Conservation (phyloP, 2,888 invertebrate genomes). For the Stenodera caucasica region DNA sequence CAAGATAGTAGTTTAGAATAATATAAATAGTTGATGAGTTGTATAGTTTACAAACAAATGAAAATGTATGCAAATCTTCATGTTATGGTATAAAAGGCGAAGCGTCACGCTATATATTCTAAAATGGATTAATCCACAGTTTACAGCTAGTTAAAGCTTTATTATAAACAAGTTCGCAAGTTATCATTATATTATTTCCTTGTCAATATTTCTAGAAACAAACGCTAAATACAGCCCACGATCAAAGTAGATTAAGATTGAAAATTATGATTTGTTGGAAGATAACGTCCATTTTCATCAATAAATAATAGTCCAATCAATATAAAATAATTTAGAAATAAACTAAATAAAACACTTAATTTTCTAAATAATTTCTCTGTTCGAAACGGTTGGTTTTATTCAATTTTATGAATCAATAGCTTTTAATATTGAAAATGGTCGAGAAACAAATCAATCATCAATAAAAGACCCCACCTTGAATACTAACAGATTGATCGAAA, state of each 20-base stretch:
- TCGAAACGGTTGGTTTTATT: no score
- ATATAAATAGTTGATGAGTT: neutral
- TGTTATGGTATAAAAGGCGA: neutral
- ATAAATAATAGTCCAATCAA: no score
- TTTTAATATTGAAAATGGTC: neutral
- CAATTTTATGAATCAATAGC: neutral
- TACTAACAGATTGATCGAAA: neutral
- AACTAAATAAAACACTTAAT: no score
- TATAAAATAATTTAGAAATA: no score
- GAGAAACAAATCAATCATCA: conserved; percentile 1
- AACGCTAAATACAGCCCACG: neutral
- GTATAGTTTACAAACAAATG: neutral
- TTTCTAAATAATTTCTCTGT: no score
- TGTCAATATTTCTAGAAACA: neutral
- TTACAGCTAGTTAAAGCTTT: conserved; percentile 7
- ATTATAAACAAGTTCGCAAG: conserved; percentile 3
- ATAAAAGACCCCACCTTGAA: neutral
- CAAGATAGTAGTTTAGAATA: no score
- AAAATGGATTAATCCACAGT: conserved; percentile 3
- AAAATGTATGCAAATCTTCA: neutral
- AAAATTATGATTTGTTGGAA: no score
- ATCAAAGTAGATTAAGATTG: no score
- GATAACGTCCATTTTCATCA: no score
- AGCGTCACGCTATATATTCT: conserved; percentile 4
- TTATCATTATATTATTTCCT: neutral